These are phyloP conservation scores for Sus scrofa DNA, from an alignment of 2,113 vertebrate genomes.

Conservation along the genomic window T2T-Sscrofa CM000830.6:63941501-63942000, in stretches of 20 bases:
- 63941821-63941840: not conserved
- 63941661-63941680: not conserved
- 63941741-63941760: not conserved
- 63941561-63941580: not conserved
- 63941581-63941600: not conserved
- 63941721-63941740: not conserved
- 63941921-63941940: not conserved
- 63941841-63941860: not conserved
- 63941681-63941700: not conserved
- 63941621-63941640: constrained; percentile 13
- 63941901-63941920: not conserved
- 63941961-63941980: not conserved
- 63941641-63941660: not conserved
- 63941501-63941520: not conserved
- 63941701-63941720: not conserved
- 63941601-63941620: not conserved
- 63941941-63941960: not conserved
- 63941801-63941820: not conserved
- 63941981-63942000: not conserved
- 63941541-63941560: not conserved
- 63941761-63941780: not conserved
- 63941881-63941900: not conserved
- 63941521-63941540: not conserved
- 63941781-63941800: not conserved
- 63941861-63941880: not conserved